Evolutionary conservation across 2,888 invertebrate species (phyloP), one percentile per base, ranked within the genome.

Genomic region (Athetis lepigone): DNA sequence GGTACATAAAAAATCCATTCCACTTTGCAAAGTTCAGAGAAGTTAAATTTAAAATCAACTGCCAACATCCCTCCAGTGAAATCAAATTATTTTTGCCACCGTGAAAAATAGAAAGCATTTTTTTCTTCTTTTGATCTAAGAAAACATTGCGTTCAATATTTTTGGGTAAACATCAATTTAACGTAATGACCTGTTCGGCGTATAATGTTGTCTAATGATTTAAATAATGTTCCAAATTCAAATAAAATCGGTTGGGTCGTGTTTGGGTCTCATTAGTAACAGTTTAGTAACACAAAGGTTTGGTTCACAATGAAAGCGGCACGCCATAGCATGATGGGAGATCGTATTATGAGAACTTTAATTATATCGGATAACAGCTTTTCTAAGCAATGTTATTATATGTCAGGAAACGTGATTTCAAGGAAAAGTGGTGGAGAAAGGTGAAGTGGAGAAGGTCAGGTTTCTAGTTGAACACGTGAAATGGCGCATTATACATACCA

Each of bases 51-150:
- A 87, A 92, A 92, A 90, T 91, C 88, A 90, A 90, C 92, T 88
- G 87, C 83, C 88, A 79, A 88, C 89, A 88, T 89, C 85, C 85
- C 87, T 87, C 86, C 84, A 79, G 81, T 87, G 85, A 90, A 92
- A 92, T 92, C 90, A 91, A 92, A 92, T 93, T 92, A 92, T 91
- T 88, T 88, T 88, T 82, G 88, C 88, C 88, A 88, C 90, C 89
- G 86, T 88, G 88, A 89, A 92, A 92, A 91, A 89, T 89, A 86
- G 85, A 88, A 89, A 90, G 89, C 82, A 88, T 90, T 90, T 90
- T 83, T 86, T 84, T 79, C 84, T 87, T 80, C 85, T 87, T 91
- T 92, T 90, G 90, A 92, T 91, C 88, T 88, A 74, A 81, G 85
- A 82, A 88, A 90, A 88, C 85, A 89, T 89, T 86, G 82, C 83